A percentile compares a stretch with the other conserved stretches of the same genome.
Conservation (phyloP, 2,113 vertebrate genomes). For the Aleadryas rufinucha region DNA sequence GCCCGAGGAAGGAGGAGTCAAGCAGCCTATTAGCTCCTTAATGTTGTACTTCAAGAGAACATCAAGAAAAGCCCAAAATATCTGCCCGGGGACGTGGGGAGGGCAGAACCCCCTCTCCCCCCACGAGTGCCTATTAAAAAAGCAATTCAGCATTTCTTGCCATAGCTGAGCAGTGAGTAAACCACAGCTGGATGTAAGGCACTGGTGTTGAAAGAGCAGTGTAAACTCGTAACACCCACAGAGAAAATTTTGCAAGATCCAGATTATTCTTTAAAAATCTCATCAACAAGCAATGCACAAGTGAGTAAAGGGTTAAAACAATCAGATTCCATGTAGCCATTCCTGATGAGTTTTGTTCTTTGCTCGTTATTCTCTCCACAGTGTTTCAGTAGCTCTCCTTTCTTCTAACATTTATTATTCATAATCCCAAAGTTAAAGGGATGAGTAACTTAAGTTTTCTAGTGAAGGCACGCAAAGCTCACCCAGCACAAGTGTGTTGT, state of each 20-base stretch:
- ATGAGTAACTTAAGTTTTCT: neutral
- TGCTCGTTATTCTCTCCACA: neutral
- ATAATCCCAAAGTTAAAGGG: neutral
- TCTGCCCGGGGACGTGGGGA: neutral
- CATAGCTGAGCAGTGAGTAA: neutral
- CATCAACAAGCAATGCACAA: neutral
- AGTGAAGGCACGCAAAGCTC: neutral
- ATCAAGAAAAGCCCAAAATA: neutral
- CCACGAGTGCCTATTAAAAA: neutral
- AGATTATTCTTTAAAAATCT: neutral
- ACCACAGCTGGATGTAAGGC: neutral
- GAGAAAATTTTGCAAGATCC: neutral
- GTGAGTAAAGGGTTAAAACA: neutral
- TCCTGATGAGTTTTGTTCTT: neutral
- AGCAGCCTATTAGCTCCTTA: fast-evolving
- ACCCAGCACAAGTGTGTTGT: neutral
- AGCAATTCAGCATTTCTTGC: neutral
- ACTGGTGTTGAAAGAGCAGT: neutral
- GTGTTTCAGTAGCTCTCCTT: neutral
- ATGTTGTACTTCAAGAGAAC: neutral
- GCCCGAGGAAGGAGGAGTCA: neutral
- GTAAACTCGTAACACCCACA: neutral
- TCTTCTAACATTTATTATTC: neutral
- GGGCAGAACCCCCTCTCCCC: fast-evolving
- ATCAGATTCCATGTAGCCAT: neutral